Percentiles rank a stretch among this genome's conserved stretches.
Evolutionary conservation across 2,113 vertebrate genomes (phyloP).

Genomic region (Archocentrus centrarchus): DNA sequence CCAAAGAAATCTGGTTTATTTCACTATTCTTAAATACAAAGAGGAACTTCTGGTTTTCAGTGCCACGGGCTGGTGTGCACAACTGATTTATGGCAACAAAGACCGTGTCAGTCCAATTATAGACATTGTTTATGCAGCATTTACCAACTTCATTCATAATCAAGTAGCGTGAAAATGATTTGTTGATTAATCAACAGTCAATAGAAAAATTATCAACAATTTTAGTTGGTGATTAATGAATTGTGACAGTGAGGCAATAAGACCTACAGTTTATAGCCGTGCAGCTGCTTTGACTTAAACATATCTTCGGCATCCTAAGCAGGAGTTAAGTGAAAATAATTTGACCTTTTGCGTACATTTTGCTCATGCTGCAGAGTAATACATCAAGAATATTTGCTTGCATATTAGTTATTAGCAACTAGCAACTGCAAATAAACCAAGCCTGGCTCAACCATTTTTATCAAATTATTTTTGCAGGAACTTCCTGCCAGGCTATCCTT

Average conservation of each 20-base stretch:
- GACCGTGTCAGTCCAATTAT: background rate
- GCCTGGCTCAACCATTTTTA: too few relatives aligned
- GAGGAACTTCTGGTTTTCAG: background rate
- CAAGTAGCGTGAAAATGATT: background rate
- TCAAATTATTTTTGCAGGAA: too few relatives aligned
- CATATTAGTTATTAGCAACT: background rate
- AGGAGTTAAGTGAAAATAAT: background rate
- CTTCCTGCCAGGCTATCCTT: too few relatives aligned
- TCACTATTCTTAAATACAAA: background rate
- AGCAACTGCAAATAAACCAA: too few relatives aligned
- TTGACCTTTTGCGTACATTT: background rate
- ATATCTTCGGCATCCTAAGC: background rate
- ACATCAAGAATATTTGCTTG: background rate
- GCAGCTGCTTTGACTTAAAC: background rate
- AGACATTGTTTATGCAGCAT: background rate
- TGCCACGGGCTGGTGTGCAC: background rate
- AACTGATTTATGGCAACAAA: slow-evolving; percentile 3
- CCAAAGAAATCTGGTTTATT: background rate
- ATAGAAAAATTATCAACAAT: slow-evolving; percentile 3
- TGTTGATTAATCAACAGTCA: slow-evolving; percentile 11
- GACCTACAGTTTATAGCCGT: background rate
- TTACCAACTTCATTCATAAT: slow-evolving; percentile 1
- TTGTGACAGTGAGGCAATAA: background rate
- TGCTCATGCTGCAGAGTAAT: background rate
- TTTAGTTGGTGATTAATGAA: slow-evolving; percentile 3